phyloP scores from a whole-genome alignment of 2,797 vertebrate species.

The Acrossocheilus wenchowensis region DNA sequence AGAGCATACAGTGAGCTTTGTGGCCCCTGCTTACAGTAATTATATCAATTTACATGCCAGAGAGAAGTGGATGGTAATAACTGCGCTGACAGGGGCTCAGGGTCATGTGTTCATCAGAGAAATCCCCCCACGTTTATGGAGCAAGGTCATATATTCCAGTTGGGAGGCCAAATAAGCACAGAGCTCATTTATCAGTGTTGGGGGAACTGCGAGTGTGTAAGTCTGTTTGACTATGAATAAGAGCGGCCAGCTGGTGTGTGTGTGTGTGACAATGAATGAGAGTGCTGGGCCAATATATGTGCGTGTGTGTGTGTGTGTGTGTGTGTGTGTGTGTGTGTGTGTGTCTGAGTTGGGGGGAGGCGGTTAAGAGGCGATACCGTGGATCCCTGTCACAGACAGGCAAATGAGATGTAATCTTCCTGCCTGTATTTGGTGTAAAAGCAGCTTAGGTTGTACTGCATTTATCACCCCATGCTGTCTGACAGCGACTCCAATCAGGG shows the following conservation, averaged over 20 bases:
- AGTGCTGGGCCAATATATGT: slow-evolving; percentile 30
- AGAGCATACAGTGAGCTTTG: slow-evolving; percentile 60
- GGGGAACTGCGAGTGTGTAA: slow-evolving; percentile 46
- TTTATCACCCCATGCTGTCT: slow-evolving; percentile 68
- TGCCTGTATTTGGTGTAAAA: slow-evolving; percentile 66
- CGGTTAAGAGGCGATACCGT: slow-evolving; percentile 34
- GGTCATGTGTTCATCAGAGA: slow-evolving; percentile 59
- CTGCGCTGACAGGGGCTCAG: slow-evolving; percentile 56
- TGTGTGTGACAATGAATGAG: slow-evolving; percentile 43
- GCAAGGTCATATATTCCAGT: slow-evolving; percentile 61
- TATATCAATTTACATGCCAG: slow-evolving; percentile 61
- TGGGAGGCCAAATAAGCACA: slow-evolving; percentile 57
- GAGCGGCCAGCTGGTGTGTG: slow-evolving; percentile 32
- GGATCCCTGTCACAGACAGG: slow-evolving; percentile 53
- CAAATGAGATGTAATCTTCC: slow-evolving; percentile 60
- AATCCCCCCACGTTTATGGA: slow-evolving; percentile 50
- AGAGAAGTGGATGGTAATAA: slow-evolving; percentile 61
- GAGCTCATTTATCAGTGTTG: slow-evolving; percentile 60
- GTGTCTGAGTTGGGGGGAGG: slow-evolving; percentile 8
- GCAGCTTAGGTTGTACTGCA: slow-evolving; percentile 63
- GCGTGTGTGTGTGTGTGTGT: background rate
- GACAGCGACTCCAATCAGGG: slow-evolving; percentile 74
- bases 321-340: slow-evolving; percentile 11
- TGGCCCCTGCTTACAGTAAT: slow-evolving; percentile 62
- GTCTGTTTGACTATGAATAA: slow-evolving; percentile 45